Evolutionary conservation across 1,140 invertebrate genomes (phyloP), one percentile per base, ranked within the genome.

Genomic region (Macrobrachium nipponense): DNA sequence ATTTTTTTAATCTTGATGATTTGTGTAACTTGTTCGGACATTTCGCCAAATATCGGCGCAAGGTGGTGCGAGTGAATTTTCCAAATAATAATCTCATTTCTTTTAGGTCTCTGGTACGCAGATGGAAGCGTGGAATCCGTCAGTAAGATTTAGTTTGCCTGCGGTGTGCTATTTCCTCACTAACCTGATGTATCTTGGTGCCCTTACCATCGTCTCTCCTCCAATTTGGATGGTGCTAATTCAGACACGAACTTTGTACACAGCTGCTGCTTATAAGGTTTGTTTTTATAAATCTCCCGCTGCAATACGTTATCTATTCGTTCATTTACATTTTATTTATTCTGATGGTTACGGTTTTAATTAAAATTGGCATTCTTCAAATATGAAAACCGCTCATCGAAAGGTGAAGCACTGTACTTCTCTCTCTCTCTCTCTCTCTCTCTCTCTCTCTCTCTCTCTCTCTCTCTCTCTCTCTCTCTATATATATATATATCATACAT

Each of bases 181-280:
- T 36, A 87, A 87, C 44, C n/a, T 87, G 8, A 70, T 87, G n/a
- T 87, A 87, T 59, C 75, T 87, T 5, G 12, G 36, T 27, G 72
- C 86, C 17, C 64, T 87, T 17, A 78, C 11, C 8, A 36, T 5
- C n/a, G 60, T 70, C 0, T n/a, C 80, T 23, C 86, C 86, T 18
- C 86, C 86, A 0, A 36, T 87, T 12, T 87, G 86, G 86, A 82
- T 87, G 70, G 23, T 87, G 6, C 75, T 87, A 5, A 79, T 87
- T 15, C 86, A 87, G 44, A 82, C 80, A 11, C 60, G 80, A 15
- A 87, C 80, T 7, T 70, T 87, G 44, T 87, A 87, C 61, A 82
- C 86, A 3, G 80, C 79, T 27, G 61, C 36, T 8, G 20, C 51
- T 12, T 87, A 87, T 36, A 62, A 51, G 68, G 86, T 87, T 5